A percentile compares a stretch with the other conserved stretches of the same genome.
Conservation (phyloP, 2,888 invertebrate genomes). For the Physocephala rufipes region DNA sequence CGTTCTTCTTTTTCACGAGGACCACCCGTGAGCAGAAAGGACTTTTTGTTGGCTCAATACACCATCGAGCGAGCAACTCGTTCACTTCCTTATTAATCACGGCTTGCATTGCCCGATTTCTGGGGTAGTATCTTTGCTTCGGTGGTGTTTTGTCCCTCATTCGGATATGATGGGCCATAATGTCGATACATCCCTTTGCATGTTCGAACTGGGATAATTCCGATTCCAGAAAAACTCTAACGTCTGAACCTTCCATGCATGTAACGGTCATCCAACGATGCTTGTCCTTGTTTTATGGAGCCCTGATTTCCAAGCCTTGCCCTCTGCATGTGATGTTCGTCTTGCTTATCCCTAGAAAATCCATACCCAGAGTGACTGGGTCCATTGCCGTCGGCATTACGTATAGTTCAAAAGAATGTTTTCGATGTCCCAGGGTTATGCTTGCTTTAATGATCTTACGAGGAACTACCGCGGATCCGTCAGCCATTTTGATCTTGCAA, state of each 20-base stretch:
- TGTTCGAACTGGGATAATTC: background rate
- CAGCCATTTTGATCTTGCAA: background rate
- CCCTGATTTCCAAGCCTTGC: background rate
- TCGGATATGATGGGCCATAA: background rate
- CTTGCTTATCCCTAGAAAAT: background rate
- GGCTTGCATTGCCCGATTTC: constrained; percentile 36
- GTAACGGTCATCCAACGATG: background rate
- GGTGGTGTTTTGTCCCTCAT: background rate
- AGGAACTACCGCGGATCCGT: background rate
- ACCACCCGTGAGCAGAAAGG: constrained; percentile 35
- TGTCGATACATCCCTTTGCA: background rate
- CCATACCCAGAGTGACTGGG: background rate
- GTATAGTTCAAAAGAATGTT: background rate
- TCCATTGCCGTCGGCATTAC: background rate
- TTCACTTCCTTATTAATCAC: constrained; percentile 32
- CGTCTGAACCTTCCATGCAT: background rate
- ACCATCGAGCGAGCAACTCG: constrained; percentile 3
- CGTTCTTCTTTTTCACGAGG: constrained; percentile 32
- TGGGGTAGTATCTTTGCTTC: constrained; percentile 23
- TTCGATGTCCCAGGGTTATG: background rate
- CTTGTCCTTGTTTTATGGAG: background rate
- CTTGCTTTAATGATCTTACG: background rate
- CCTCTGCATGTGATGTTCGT: background rate
- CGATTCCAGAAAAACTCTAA: background rate
- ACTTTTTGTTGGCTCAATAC: constrained; percentile 34